These are phyloP conservation scores for Diadumene lineata DNA, from an alignment of 92 coral and sea anemone species.

Conservation along the genomic window DNA sequence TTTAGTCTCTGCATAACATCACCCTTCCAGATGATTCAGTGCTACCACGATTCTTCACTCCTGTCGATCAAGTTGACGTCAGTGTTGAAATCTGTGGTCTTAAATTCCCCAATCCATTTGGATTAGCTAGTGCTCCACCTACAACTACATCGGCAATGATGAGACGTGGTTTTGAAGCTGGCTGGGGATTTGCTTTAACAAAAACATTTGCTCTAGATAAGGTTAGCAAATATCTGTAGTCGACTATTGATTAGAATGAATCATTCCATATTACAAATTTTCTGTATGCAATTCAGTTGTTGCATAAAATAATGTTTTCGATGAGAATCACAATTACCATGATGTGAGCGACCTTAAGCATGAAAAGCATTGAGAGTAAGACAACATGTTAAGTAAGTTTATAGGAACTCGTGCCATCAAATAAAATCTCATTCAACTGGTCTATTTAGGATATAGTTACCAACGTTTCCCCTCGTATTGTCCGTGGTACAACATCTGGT, in stretches of 20 bases:
- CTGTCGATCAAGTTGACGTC: constrained; percentile 86
- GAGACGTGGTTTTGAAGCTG: constrained; percentile 94
- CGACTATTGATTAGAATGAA: too few relatives aligned
- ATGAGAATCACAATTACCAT: too few relatives aligned
- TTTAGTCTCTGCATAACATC: constrained; percentile 72
- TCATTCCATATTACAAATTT: too few relatives aligned
- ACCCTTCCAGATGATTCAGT: constrained; percentile 57
- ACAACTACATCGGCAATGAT: constrained; percentile 97
- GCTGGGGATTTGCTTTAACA: constrained; percentile 98
- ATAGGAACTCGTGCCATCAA: too few relatives aligned
- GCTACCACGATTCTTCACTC: constrained; percentile 88
- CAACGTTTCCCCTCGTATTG: constrained; percentile 95
- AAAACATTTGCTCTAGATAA: constrained; percentile 92
- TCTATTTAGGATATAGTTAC: constrained; percentile 71
- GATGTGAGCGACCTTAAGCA: too few relatives aligned
- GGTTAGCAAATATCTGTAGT: constrained; percentile 67
- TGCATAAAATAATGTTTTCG: too few relatives aligned
- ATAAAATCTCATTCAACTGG: too few relatives aligned
- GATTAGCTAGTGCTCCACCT: constrained; percentile 97
- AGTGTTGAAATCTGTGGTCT: constrained; percentile 92
- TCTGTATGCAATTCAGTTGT: too few relatives aligned
- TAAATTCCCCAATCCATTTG: constrained; percentile 90
- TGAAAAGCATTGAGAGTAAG: too few relatives aligned
- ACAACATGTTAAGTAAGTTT: too few relatives aligned
- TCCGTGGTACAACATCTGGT: constrained; percentile 97